These are phyloP conservation scores for Orgyia antiqua DNA, from an alignment of 2,888 invertebrate species.

Conservation along the genomic window DNA sequence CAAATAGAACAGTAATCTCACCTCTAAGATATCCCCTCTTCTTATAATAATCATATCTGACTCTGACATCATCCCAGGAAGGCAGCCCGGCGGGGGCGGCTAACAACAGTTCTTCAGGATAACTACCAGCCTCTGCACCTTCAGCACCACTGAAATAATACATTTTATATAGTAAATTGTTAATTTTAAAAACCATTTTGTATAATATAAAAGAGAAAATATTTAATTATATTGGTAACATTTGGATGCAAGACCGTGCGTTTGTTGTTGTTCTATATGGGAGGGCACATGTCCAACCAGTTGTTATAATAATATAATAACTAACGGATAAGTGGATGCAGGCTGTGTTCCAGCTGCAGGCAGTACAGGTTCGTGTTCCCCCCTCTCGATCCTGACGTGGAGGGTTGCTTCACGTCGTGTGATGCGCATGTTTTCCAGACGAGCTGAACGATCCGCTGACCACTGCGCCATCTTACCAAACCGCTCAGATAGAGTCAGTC, in stretches of 20 bases:
- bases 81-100: conserved; percentile 85
- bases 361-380: conserved; percentile 37
- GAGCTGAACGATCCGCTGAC: conserved; percentile 89
- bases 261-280: too few relatives aligned
- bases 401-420: conserved; percentile 85
- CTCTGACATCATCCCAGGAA: conserved; percentile 93
- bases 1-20: too few relatives aligned
- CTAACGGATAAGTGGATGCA: conserved; percentile 41
- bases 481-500: conserved; percentile 89
- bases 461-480: conserved; percentile 96
- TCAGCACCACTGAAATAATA: conserved; percentile 73
- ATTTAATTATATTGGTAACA: too few relatives aligned
- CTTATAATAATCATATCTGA: conserved; percentile 93
- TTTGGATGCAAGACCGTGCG: too few relatives aligned
- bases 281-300: too few relatives aligned
- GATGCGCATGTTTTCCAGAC: conserved; percentile 91
- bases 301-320: too few relatives aligned
- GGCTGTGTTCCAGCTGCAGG: conserved; percentile 31
- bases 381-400: conserved; percentile 83
- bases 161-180: too few relatives aligned
- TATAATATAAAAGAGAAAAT: too few relatives aligned
- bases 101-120: conserved; percentile 86
- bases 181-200: too few relatives aligned
- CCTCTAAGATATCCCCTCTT: conserved; percentile 91
- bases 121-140: conserved; percentile 85